Evolutionary conservation across 2,797 vertebrate genomes (phyloP).

Genomic region (Poecile montanus): DNA sequence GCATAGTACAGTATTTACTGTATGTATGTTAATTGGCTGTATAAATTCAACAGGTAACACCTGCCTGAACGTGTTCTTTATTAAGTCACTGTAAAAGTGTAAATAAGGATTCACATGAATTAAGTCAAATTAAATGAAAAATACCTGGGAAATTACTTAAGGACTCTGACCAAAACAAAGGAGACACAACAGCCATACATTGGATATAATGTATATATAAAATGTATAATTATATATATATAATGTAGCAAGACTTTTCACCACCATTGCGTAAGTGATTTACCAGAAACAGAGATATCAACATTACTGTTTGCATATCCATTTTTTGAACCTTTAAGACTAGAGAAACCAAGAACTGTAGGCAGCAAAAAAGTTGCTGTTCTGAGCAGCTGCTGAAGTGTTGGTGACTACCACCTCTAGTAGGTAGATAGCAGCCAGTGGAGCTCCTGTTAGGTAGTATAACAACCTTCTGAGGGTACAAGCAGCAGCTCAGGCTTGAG

Average conservation of each 20-base stretch:
- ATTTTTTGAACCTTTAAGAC: neutral
- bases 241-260: neutral
- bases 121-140: neutral
- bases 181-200: neutral
- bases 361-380: no score
- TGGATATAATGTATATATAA: no score
- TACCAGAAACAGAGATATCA: neutral
- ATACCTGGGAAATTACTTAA: neutral
- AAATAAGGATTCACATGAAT: neutral
- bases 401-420: neutral
- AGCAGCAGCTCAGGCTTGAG: neutral
- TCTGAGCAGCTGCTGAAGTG: neutral
- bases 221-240: no score
- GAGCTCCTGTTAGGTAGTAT: neutral
- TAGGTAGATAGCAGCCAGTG: neutral
- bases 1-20: neutral
- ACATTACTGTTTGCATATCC: fast-evolving
- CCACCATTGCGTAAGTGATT: neutral
- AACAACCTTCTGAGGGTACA: neutral
- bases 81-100: neutral
- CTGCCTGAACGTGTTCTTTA: neutral
- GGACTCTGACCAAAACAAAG: neutral
- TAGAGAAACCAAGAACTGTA: neutral
- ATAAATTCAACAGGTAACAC: neutral
- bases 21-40: neutral